Conservation (phyloP, 2,888 invertebrate species). For the Oligia fasciuncula region DNA sequence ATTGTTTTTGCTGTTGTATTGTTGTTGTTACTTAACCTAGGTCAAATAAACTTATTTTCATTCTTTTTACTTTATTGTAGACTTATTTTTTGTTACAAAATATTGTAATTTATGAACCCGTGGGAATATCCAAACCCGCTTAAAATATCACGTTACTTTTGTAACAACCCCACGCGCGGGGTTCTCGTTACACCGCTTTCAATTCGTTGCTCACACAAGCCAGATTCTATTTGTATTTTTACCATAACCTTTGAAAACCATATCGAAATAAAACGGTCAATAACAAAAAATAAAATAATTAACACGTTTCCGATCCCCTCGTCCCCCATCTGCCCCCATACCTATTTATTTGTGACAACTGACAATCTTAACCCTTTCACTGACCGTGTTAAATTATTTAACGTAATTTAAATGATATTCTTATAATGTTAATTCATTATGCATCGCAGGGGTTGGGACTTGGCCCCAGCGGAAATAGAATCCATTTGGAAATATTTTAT, state of each 20-base stretch:
- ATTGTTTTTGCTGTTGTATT: too few species aligned
- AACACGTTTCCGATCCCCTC: constrained; percentile 70
- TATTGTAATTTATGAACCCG: background rate
- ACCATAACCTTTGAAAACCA: constrained; percentile 49
- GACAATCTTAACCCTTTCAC: constrained; percentile 75
- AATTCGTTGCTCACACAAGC: constrained; percentile 15
- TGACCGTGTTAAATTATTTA: constrained; percentile 81
- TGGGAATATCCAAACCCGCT: constrained; percentile 10
- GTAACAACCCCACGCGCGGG: constrained; percentile 3
- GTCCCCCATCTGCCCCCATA: constrained; percentile 65
- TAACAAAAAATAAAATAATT: constrained; percentile 37
- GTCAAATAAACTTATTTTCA: too few species aligned
- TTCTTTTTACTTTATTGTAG: background rate
- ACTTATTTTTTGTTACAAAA: background rate
- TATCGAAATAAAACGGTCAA: constrained; percentile 41
- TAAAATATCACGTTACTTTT: constrained; percentile 46
- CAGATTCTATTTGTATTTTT: constrained; percentile 45
- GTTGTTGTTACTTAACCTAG: too few species aligned
- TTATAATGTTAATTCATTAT: constrained; percentile 84
- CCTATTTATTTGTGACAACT: too few species aligned
- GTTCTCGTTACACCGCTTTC: background rate
- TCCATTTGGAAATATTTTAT: constrained; percentile 66
- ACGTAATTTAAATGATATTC: constrained; percentile 81
- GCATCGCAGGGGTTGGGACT: constrained; percentile 73
- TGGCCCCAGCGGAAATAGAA: constrained; percentile 69